Evolutionary conservation across 2,797 vertebrate genomes (phyloP).

Genomic region (Cyprinella venusta): DNA sequence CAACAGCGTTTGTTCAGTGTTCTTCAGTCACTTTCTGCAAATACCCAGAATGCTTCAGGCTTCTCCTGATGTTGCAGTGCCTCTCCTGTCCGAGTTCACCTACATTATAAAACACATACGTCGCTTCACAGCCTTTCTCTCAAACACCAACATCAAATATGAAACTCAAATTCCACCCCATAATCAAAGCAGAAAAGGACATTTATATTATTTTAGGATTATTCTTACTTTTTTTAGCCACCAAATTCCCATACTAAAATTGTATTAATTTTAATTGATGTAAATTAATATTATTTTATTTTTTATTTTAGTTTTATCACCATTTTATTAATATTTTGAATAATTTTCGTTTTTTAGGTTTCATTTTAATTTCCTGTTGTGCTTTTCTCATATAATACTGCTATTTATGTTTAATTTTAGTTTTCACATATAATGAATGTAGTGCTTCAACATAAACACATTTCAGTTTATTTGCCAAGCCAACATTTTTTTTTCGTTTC

Average conservation of each 20-base stretch:
- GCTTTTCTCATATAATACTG: not conserved
- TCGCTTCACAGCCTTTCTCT: not conserved
- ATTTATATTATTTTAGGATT: not conserved
- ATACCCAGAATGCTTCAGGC: slow-evolving; percentile 15
- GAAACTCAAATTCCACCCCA: not conserved
- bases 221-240: too few relatives aligned
- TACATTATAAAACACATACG: not conserved
- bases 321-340: not conserved
- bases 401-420: not conserved
- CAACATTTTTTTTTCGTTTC: too few relatives aligned
- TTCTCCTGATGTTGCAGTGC: not conserved
- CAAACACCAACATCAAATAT: not conserved
- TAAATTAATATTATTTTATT: not conserved
- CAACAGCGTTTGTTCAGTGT: slow-evolving; percentile 24
- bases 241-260: not conserved
- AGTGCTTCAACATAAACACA: not conserved
- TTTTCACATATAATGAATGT: not conserved
- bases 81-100: not conserved
- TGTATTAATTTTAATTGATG: not conserved
- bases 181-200: not conserved
- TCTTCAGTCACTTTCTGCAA: not conserved
- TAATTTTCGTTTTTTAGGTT: not conserved
- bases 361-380: not conserved
- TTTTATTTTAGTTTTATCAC: not conserved
- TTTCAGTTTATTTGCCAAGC: not conserved